These are phyloP conservation scores for Andricus grossulariae DNA, from an alignment of 1,140 invertebrate genomes.

Conservation along the genomic window DNA sequence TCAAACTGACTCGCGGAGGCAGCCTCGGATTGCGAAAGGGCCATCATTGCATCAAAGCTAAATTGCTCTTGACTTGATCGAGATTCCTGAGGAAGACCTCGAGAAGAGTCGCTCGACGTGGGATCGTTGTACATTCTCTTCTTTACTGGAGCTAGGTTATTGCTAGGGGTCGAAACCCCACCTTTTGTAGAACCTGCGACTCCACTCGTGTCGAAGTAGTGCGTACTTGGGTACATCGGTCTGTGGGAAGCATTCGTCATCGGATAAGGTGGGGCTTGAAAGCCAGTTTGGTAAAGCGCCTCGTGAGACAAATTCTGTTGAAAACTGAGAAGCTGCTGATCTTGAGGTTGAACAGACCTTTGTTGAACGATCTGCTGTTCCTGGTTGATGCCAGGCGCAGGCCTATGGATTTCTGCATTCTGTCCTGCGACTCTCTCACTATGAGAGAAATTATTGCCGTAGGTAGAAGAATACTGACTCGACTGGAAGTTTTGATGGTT, in stretches of 20 bases:
- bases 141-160: slow-evolving; percentile 66
- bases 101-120: slow-evolving; percentile 36
- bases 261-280: slow-evolving; percentile 67
- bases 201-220: slow-evolving; percentile 66
- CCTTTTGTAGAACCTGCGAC: slow-evolving; percentile 56
- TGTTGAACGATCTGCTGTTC: slow-evolving; percentile 59
- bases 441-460: slow-evolving; percentile 61
- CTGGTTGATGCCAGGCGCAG: slow-evolving; percentile 38
- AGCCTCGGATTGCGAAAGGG: slow-evolving; percentile 59
- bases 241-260: slow-evolving; percentile 63
- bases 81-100: slow-evolving; percentile 54
- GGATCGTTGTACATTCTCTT: slow-evolving; percentile 69
- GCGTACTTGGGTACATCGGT: slow-evolving; percentile 65
- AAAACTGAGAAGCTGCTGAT: slow-evolving; percentile 63
- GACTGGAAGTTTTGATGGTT: slow-evolving; percentile 69
- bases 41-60: slow-evolving; percentile 68
- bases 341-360: slow-evolving; percentile 47
- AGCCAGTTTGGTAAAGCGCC: slow-evolving; percentile 66
- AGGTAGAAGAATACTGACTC: slow-evolving; percentile 62
- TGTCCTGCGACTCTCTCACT: slow-evolving; percentile 53
- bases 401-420: slow-evolving; percentile 48
- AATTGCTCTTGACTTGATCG: slow-evolving; percentile 59
- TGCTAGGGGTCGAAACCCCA: slow-evolving; percentile 36
- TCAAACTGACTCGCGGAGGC: slow-evolving; percentile 64
- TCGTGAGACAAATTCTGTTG: slow-evolving; percentile 67